Percentiles rank a stretch among this genome's conserved stretches.
Evolutionary conservation across 2,113 vertebrate species (phyloP).

Genomic region (Mobula birostris): DNA sequence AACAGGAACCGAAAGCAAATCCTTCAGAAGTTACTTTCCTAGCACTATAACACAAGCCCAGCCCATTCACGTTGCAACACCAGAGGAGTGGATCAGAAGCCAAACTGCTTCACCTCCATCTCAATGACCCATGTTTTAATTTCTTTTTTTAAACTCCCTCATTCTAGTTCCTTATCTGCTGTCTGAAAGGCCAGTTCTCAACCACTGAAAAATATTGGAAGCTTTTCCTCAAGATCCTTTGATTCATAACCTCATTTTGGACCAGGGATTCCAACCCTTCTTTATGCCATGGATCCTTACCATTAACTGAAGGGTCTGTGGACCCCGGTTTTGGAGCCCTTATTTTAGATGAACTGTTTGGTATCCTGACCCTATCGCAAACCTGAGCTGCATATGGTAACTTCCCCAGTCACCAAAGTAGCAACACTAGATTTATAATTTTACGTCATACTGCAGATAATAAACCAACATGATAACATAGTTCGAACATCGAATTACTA

Average conservation of each 20-base stretch:
- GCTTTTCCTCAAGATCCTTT: neutral
- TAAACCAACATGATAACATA: neutral
- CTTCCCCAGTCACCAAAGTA: neutral
- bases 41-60: neutral
- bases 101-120: neutral
- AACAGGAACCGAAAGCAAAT: neutral
- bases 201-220: neutral
- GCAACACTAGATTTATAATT: too few relatives aligned
- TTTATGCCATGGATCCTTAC: too few relatives aligned
- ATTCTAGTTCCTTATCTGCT: neutral
- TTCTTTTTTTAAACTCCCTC: too few relatives aligned
- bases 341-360: neutral
- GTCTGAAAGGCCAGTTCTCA: neutral
- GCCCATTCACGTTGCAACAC: neutral
- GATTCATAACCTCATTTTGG: neutral
- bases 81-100: neutral
- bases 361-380: neutral
- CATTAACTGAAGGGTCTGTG: too few relatives aligned
- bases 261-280: too few relatives aligned
- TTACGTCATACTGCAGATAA: neutral
- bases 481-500: neutral
- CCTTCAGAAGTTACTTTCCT: neutral
- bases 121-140: neutral
- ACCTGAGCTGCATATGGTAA: neutral
- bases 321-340: too few relatives aligned